Evolutionary conservation across 2,888 invertebrate species (phyloP), one percentile per base, ranked within the genome.

Genomic region (Fragum sueziense): DNA sequence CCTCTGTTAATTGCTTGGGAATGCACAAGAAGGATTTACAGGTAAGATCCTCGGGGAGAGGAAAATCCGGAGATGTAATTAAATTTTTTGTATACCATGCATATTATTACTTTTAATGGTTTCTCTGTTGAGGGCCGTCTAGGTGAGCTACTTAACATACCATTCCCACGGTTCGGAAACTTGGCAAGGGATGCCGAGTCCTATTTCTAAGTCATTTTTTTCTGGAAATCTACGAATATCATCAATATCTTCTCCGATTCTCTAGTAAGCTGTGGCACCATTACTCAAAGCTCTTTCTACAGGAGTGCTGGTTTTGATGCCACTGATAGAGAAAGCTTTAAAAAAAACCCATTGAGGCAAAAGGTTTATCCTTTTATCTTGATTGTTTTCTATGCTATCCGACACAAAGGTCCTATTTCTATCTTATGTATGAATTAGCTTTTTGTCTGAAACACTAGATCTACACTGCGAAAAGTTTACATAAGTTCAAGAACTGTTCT

Each of bases 111-210:
- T 41, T 41, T 37, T 41, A 65, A 65, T 65, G 41, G 34, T 65
- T 65, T 34, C 31, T 41, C 29, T 65, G 34, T 41, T 25, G 41
- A 65, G 41, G 65, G 4, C 41, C 41, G 65, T 65, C 65, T 65
- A 65, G 65, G 65, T 65, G 65, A 65, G 41, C 33, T 41, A 65
- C 65, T 65, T 65, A 65, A 65, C 33, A 65, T 65, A 65, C 65
- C 65, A n/a, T 65, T 65, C 65, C 65, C 65, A 65, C 65, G 65
- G 65, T 27, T 27, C 3, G 25, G 25, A 57, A 27, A 27, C 57
- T 57, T 57, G 57, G 57, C 57, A 57, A 11, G 11, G 11, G 57
- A 25, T 57, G 57, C 57, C 25, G 25, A 57, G 25, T 4, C n/a
- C 47, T 14, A 47, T 47, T 47, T 47, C 47, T 47, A 14, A 4